Evolutionary conservation across 2,888 invertebrate species (phyloP), one percentile per base, ranked within the genome.

Genomic region (Sicus ferrugineus): DNA sequence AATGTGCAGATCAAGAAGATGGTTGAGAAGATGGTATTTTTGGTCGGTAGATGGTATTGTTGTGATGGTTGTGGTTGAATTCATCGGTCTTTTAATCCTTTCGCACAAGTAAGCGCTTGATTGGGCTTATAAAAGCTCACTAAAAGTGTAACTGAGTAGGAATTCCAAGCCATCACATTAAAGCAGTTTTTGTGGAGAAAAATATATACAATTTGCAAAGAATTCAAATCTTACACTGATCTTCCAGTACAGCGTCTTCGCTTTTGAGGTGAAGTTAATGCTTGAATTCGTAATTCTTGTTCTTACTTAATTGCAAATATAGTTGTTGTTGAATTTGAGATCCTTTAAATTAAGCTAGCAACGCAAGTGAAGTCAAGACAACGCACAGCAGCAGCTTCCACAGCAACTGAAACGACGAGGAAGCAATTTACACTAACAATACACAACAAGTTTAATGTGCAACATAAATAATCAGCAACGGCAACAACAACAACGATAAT

Each of bases 281-380:
- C n/a, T n/a, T n/a, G n/a, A n/a, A n/a, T n/a, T n/a, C n/a, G n/a
- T n/a, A n/a, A n/a, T n/a, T n/a, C n/a, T n/a, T n/a, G n/a, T n/a
- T n/a, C n/a, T n/a, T n/a, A n/a, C n/a, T n/a, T n/a, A n/a, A n/a
- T n/a, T n/a, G n/a, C n/a, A n/a, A n/a, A n/a, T n/a, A n/a, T n/a
- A n/a, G n/a, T n/a, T n/a, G n/a, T n/a, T n/a, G n/a, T n/a, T n/a
- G n/a, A n/a, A n/a, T n/a, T n/a, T 48, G 48, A 48, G 21, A 21
- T 56, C 28, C 56, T 56, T 56, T 30, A n/a, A 56, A 56, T 56
- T 56, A 56, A n/a, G n/a, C n/a, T n/a, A n/a, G n/a, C n/a, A n/a
- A n/a, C n/a, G n/a, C n/a, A n/a, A n/a, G n/a, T n/a, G n/a, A n/a
- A n/a, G 19, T 48, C 48, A 48, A 21, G n/a, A 48, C 48, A 48